These are phyloP conservation scores for Mantis religiosa DNA, from an alignment of 2,888 invertebrate genomes.

Conservation along the genomic window DNA sequence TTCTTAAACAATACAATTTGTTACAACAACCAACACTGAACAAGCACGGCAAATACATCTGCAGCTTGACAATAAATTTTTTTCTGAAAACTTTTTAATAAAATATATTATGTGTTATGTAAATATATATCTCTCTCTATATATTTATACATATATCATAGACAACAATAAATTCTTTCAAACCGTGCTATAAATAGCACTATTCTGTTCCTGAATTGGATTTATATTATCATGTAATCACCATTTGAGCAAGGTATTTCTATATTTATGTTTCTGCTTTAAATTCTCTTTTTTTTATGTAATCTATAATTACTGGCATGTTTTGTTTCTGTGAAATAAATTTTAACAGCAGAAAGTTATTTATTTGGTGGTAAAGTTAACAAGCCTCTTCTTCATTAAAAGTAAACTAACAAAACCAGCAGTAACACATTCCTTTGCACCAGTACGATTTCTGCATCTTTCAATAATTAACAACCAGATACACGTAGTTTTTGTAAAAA, in stretches of 20 bases:
- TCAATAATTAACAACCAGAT: too few relatives aligned
- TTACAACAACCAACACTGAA: constrained; percentile 10
- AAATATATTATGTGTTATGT: constrained; percentile 19
- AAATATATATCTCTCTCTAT: constrained; percentile 7
- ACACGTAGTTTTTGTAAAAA: too few relatives aligned
- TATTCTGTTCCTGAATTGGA: not conserved
- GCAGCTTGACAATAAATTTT: constrained; percentile 9
- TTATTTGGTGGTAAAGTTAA: too few relatives aligned
- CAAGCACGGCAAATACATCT: constrained; percentile 10
- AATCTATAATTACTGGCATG: too few relatives aligned
- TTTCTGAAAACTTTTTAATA: constrained; percentile 19
- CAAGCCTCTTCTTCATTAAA: too few relatives aligned
- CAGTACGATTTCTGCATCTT: too few relatives aligned
- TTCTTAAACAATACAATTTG: not conserved
- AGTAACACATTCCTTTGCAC: too few relatives aligned
- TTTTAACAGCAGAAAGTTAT: too few relatives aligned
- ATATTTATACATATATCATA: constrained; percentile 13
- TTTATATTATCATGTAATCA: not conserved
- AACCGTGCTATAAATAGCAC: not conserved
- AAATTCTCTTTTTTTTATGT: too few relatives aligned
- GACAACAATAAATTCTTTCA: constrained; percentile 11
- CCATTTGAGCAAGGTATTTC: not conserved
- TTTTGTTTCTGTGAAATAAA: too few relatives aligned
- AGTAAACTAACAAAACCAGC: too few relatives aligned
- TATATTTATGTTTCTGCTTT: not conserved